Conservation (phyloP, 2,113 vertebrate species). For the Heterotis niloticus region DNA sequence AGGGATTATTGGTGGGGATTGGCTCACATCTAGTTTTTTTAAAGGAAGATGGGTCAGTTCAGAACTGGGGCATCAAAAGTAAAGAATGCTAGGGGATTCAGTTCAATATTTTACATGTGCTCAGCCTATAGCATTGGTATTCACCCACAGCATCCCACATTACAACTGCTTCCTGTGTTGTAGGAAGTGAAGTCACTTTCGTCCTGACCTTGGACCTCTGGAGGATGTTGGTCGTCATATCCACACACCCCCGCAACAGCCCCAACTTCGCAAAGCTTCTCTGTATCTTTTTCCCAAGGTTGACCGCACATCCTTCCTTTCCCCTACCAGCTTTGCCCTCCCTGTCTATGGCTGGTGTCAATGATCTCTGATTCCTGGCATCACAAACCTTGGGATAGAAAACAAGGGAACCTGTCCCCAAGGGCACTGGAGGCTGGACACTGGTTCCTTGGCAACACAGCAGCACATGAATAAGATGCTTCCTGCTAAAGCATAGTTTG, state of each 20-base stretch:
- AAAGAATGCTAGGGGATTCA: conserved; percentile 44
- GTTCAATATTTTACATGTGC: conserved; percentile 39
- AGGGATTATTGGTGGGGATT: conserved; percentile 14
- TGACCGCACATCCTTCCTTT: conserved; percentile 25
- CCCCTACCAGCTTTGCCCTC: neutral
- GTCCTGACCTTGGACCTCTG: conserved; percentile 51
- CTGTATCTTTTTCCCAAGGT: neutral
- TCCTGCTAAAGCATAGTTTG: neutral
- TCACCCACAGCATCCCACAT: conserved; percentile 29
- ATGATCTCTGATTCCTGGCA: neutral
- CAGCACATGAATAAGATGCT: neutral
- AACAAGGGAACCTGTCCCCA: neutral
- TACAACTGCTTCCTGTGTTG: conserved; percentile 58
- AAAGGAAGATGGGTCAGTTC: too few species aligned
- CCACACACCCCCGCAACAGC: neutral
- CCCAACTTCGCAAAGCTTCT: neutral
- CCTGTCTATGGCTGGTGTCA: neutral
- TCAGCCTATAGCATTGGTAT: conserved; percentile 9
- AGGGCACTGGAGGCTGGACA: neutral
- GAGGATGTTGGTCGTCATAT: conserved; percentile 59
- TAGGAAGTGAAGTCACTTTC: conserved; percentile 55
- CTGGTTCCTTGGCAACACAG: neutral
- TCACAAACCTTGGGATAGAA: neutral
- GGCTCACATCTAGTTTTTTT: neutral
- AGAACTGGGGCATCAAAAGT: neutral